These are phyloP conservation scores for Euborellia annulipes DNA, from an alignment of 1,140 invertebrate species.

Conservation along the genomic window DNA sequence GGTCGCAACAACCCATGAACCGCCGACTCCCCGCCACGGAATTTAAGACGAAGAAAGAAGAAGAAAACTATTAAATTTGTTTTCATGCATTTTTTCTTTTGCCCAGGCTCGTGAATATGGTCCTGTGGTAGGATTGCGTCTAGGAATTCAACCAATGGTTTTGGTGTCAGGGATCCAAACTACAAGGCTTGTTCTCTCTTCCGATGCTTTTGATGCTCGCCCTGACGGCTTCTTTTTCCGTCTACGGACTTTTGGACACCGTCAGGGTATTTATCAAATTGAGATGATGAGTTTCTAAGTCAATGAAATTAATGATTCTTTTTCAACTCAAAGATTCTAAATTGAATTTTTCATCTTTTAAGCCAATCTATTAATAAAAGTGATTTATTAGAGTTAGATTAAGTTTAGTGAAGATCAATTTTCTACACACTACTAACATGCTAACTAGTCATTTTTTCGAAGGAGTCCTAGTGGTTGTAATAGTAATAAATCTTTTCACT, in stretches of 20 bases:
- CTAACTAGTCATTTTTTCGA: too few relatives aligned
- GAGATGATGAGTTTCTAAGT: slow-evolving; percentile 1
- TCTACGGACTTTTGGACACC: slow-evolving; percentile 48
- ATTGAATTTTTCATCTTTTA: background rate
- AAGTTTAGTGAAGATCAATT: slow-evolving; percentile 1
- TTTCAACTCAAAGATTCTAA: background rate
- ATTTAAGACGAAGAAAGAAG: too few relatives aligned
- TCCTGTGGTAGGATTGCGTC: slow-evolving; percentile 43
- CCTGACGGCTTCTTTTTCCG: slow-evolving; percentile 56
- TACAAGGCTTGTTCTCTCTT: slow-evolving; percentile 39
- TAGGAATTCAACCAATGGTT: slow-evolving; percentile 42
- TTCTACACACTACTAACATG: too few relatives aligned
- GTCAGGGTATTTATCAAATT: too few relatives aligned
- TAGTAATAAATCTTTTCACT: too few relatives aligned
- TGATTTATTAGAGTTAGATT: slow-evolving; percentile 2
- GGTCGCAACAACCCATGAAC: too few relatives aligned
- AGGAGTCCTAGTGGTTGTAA: too few relatives aligned
- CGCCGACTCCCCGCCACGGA: too few relatives aligned
- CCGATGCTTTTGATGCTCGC: slow-evolving; percentile 50
- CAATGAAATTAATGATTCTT: background rate
- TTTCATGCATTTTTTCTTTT: too few relatives aligned
- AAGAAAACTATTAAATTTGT: too few relatives aligned
- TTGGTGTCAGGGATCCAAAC: slow-evolving; percentile 40
- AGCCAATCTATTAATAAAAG: slow-evolving; percentile 2
- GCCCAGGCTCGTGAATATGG: slow-evolving; percentile 35